These are phyloP conservation scores for Heterodera schachtii DNA, from an alignment of 1,140 invertebrate species.

Conservation along the genomic window DNA sequence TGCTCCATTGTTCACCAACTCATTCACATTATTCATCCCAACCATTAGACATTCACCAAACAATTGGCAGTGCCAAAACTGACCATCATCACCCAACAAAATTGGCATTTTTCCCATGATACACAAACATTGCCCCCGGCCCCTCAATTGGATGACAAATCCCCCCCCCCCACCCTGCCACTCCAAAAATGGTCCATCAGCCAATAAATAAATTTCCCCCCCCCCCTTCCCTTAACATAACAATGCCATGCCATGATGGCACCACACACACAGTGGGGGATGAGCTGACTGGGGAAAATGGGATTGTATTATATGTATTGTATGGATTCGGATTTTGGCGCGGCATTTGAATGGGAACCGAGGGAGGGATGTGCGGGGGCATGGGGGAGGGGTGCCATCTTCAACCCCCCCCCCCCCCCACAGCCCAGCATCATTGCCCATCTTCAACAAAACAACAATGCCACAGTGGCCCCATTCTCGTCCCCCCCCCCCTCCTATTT, in stretches of 20 bases:
- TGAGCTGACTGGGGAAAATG: neutral
- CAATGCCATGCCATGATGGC: neutral
- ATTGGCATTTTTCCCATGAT: too few relatives aligned
- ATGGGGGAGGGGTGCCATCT: too few relatives aligned
- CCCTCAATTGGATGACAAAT: neutral
- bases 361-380: neutral
- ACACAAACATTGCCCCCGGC: too few relatives aligned
- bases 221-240: neutral
- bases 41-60: too few relatives aligned
- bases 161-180: too few relatives aligned
- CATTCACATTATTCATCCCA: too few relatives aligned
- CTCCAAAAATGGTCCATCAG: neutral
- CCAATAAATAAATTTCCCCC: neutral
- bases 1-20: too few relatives aligned
- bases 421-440: neutral
- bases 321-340: constrained; percentile 1
- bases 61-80: too few relatives aligned
- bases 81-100: too few relatives aligned
- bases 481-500: neutral
- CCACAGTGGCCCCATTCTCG: neutral
- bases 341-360: neutral
- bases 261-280: neutral
- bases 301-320: neutral
- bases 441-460: neutral
- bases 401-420: too few relatives aligned